Evolutionary conservation across 2,888 invertebrate species (phyloP), one percentile per base, ranked within the genome.

Genomic region (Latrodectus hesperus): DNA sequence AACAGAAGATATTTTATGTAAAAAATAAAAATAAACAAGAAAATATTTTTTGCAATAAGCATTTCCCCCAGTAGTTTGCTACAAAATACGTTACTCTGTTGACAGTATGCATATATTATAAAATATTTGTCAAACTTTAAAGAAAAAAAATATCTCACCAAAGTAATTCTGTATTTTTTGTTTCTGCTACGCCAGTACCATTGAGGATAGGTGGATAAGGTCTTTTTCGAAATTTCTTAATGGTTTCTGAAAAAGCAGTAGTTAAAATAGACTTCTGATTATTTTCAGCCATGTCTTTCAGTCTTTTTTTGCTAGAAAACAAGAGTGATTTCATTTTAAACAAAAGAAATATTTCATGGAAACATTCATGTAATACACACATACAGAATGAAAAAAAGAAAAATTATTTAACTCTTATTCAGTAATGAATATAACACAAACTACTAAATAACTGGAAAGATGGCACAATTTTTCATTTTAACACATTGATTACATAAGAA

Each of bases 141-240:
- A 16, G 16, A 6, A 72, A 16, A 6, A 72, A 16, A 51, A 11
- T 51, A 22, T 65, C 76, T 51, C 67, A 88, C 88, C 88, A 88
- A 10, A 88, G 76, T 64, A 65, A 84, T 9, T 88, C 88, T 76
- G 74, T 84, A 60, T 81, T 81, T 68, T 84, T 88, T 65, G 80
- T 78, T 72, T 84, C 88, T 72, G 51, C 11, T 14, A 26, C 11
- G 9, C 81, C 84, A 10, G 80, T 38, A 49, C 84, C 88, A 76
- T 88, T 88, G 53, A 52, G 84, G 6, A 88, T 84, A 64, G 84
- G 88, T 52, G 88, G 84, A 51, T 73, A 60, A 11, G 84, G 88
- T 14, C 88, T 53, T 64, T 88, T 88, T 53, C 75, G 75, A 68
- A 64, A 76, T 53, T 78, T 84, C 9, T 84, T 78, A 26, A 67